phyloP scores from a whole-genome alignment of 2,797 vertebrate species.

The Apogon talboti region DNA sequence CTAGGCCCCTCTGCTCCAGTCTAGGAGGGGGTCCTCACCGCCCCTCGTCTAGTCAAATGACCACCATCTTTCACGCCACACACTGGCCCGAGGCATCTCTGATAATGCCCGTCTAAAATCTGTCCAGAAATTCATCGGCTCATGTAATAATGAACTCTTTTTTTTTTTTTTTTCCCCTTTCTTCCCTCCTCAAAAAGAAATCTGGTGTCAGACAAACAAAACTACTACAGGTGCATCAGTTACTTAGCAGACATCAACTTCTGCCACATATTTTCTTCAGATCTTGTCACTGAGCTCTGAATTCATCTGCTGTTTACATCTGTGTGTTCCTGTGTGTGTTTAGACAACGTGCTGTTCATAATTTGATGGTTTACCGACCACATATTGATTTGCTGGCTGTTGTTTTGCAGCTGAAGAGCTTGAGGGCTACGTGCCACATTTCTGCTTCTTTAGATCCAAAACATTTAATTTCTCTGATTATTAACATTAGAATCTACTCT shows the following conservation, averaged over 20 bases:
- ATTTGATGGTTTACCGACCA: constrained; percentile 71
- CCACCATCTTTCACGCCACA: constrained; percentile 83
- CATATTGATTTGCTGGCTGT: constrained; percentile 70
- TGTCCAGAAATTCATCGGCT: constrained; percentile 74
- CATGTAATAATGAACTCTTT: constrained; percentile 66
- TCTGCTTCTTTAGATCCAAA: constrained; percentile 46
- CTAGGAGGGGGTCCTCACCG: constrained; percentile 80
- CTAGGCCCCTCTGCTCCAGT: constrained; percentile 70
- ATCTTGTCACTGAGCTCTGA: constrained; percentile 18
- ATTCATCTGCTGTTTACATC: constrained; percentile 38
- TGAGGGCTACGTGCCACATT: constrained; percentile 44
- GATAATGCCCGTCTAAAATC: constrained; percentile 75
- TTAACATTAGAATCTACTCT: constrained; percentile 26
- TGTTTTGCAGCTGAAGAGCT: constrained; percentile 61
- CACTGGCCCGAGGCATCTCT: constrained; percentile 68
- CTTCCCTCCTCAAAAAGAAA: constrained; percentile 30
- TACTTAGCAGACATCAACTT: constrained; percentile 44
- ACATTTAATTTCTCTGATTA: constrained; percentile 53
- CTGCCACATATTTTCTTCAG: constrained; percentile 26
- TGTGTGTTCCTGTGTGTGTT: constrained; percentile 17
- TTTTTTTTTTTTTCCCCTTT: constrained; percentile 24
- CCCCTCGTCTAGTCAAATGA: constrained; percentile 84
- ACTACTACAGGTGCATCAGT: constrained; percentile 46
- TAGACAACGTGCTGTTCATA: constrained; percentile 52
- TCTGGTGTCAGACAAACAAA: constrained; percentile 48